phyloP scores from a whole-genome alignment of 2,113 vertebrate species.

The Anolis sagrei region DNA sequence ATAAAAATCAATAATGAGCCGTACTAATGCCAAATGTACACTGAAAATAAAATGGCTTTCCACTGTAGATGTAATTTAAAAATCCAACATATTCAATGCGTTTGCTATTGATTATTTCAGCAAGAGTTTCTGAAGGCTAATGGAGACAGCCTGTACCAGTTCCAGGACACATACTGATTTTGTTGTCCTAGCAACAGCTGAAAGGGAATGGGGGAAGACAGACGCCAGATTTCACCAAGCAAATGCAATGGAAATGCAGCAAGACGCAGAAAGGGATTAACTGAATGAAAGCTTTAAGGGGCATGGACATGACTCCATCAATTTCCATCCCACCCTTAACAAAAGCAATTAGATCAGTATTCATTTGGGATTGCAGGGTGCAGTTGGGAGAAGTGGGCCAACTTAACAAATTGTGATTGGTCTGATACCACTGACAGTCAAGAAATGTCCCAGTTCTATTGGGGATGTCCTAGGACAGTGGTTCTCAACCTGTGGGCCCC shows the following conservation, averaged over 20 bases:
- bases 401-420: constrained; percentile 5
- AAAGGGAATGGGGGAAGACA: constrained; percentile 24
- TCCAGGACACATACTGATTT: constrained; percentile 48
- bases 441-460: no score
- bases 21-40: constrained; percentile 57
- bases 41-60: constrained; percentile 71
- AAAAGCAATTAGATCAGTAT: constrained; percentile 39
- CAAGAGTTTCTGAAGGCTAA: constrained; percentile 73
- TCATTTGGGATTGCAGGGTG: neutral
- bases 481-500: no score
- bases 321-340: neutral
- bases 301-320: constrained; percentile 30
- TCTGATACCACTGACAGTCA: neutral
- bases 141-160: constrained; percentile 56
- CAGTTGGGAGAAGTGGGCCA: accelerated
- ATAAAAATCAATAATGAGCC: constrained; percentile 68
- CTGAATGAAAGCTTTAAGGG: constrained; percentile 49
- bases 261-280: constrained; percentile 61
- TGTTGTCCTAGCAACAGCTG: constrained; percentile 81
- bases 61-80: constrained; percentile 76
- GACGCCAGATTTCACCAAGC: constrained; percentile 53
- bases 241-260: constrained; percentile 66
- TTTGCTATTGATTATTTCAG: constrained; percentile 77
- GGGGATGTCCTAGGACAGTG: no score
- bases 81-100: constrained; percentile 74